Evolutionary conservation across 2,113 vertebrate species (phyloP).

Genomic region (Nymphicus hollandicus): DNA sequence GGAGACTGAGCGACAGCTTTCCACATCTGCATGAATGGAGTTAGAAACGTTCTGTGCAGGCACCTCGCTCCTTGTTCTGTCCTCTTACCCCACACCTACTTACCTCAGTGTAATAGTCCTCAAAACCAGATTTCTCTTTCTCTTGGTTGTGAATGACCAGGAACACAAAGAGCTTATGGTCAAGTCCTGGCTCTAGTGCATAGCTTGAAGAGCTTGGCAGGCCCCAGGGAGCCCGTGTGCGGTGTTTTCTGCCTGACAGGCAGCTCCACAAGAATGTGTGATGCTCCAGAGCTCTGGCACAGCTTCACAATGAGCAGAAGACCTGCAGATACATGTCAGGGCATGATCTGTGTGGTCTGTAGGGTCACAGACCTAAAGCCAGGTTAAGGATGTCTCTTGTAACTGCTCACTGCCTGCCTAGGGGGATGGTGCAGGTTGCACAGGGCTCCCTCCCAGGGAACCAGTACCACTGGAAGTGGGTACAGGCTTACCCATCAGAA

Average conservation of each 20-base stretch:
- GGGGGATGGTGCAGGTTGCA: background rate
- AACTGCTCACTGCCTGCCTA: rapidly evolving
- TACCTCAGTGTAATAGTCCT: background rate
- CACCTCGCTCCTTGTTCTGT: background rate
- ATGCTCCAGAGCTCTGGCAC: background rate
- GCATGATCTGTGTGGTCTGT: rapidly evolving
- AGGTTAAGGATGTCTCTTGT: background rate
- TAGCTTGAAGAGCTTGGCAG: constrained; percentile 5
- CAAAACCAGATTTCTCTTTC: constrained; percentile 1
- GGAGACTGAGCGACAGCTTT: background rate
- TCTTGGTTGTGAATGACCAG: constrained; percentile 17
- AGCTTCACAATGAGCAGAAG: background rate
- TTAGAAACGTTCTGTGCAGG: background rate
- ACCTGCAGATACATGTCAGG: rapidly evolving
- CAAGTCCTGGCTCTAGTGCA: background rate
- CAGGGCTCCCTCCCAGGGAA: background rate
- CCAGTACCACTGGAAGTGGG: background rate
- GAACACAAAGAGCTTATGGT: constrained; percentile 29
- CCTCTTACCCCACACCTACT: background rate
- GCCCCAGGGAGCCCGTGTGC: background rate
- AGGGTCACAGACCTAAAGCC: background rate
- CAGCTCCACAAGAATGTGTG: background rate
- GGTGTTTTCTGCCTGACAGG: background rate
- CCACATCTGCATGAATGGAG: background rate
- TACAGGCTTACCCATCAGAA: background rate